Evolutionary conservation across 2,797 vertebrate species (phyloP).

Genomic region (Poeciliopsis presidionis): DNA sequence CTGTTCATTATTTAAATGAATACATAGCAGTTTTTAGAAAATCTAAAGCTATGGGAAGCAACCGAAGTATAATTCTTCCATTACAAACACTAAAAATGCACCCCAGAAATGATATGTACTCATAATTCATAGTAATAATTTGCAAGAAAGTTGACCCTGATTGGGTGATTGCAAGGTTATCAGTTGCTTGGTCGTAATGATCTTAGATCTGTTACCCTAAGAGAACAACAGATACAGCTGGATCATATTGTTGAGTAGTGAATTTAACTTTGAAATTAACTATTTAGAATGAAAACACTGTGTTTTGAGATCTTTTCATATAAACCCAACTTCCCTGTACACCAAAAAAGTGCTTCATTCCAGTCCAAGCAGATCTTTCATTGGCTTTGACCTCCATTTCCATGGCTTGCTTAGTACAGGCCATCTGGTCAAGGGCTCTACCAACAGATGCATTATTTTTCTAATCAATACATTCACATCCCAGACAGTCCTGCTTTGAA

Average conservation of each 20-base stretch:
- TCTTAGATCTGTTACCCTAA: not conserved
- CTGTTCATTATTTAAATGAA: no score
- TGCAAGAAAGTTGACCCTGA: not conserved
- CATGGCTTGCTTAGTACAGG: conserved; percentile 24
- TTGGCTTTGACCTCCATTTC: conserved; percentile 33
- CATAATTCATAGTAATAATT: not conserved
- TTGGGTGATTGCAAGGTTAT: not conserved
- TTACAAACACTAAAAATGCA: not conserved
- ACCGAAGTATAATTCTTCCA: not conserved
- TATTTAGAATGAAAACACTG: not conserved
- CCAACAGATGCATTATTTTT: conserved; percentile 71
- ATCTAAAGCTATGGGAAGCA: not conserved
- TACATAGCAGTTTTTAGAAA: conserved; percentile 10
- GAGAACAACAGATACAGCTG: not conserved
- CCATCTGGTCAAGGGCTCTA: conserved; percentile 66
- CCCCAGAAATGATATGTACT: not conserved
- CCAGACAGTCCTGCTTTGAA: conserved; percentile 66
- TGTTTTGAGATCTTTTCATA: not conserved
- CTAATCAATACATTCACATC: conserved; percentile 73
- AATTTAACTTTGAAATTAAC: conserved; percentile 23
- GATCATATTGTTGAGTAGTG: not conserved
- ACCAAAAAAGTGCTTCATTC: conserved; percentile 1
- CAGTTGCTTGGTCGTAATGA: not conserved
- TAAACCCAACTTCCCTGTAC: not conserved
- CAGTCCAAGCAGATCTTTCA: not conserved